phyloP scores from a whole-genome alignment of 2,888 invertebrate genomes.

The Rhagonycha fulva region DNA sequence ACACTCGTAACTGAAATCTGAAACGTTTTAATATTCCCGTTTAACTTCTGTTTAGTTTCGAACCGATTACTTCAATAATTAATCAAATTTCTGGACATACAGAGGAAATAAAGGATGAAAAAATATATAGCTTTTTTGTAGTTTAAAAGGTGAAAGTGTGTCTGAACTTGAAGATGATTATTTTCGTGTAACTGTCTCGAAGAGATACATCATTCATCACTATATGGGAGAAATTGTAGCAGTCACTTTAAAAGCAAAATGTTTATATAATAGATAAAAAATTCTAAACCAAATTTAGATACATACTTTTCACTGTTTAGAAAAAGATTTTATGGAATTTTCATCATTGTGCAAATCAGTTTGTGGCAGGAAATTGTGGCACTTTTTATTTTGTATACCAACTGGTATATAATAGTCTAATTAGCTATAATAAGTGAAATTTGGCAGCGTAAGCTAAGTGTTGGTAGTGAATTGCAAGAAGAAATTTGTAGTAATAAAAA shows the following conservation, averaged over 20 bases:
- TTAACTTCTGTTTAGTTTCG: neutral
- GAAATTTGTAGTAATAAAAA: too few species aligned
- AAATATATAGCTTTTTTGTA: neutral
- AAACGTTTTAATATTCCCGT: neutral
- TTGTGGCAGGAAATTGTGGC: too few species aligned
- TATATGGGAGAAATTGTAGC: neutral
- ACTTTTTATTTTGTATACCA: too few species aligned
- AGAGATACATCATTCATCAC: neutral
- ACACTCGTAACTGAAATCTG: neutral
- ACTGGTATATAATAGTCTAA: too few species aligned
- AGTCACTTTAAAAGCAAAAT: neutral
- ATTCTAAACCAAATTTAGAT: neutral
- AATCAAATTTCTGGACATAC: neutral
- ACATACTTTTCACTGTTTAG: neutral
- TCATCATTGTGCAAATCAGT: too few species aligned
- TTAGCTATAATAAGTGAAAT: too few species aligned
- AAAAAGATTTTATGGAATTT: neutral
- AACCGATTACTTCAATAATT: neutral
- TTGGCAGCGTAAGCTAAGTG: too few species aligned
- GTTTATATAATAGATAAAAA: neutral
- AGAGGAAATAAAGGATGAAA: neutral
- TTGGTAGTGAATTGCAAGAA: too few species aligned
- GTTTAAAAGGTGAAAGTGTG: neutral
- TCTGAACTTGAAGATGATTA: neutral
- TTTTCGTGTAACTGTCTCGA: neutral